phyloP scores from a whole-genome alignment of 2,113 vertebrate genomes.

The Micronisus gabar region DNA sequence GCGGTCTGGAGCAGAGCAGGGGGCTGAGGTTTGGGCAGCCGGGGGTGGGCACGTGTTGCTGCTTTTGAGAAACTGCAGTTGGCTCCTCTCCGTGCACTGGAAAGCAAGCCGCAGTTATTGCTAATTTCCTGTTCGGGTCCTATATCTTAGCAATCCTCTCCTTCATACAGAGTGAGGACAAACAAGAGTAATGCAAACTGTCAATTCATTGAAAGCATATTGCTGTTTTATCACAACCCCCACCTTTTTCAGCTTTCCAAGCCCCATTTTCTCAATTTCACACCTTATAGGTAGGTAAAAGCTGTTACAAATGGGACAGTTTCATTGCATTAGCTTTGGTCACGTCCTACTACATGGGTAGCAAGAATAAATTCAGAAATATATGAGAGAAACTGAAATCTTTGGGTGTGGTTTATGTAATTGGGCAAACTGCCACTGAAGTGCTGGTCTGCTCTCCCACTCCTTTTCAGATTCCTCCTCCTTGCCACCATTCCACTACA shows the following conservation, averaged over 20 bases:
- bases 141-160: neutral
- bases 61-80: neutral
- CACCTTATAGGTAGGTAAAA: neutral
- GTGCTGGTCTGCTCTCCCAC: neutral
- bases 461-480: neutral
- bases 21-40: neutral
- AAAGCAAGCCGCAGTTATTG: neutral
- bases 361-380: neutral
- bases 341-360: neutral
- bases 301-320: neutral
- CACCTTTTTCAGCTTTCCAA: neutral
- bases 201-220: neutral
- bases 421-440: neutral
- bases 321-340: neutral
- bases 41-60: neutral
- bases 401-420: neutral
- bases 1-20: neutral
- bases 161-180: neutral
- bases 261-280: neutral
- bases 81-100: neutral
- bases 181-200: neutral
- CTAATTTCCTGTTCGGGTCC: neutral
- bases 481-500: neutral
- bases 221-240: neutral
- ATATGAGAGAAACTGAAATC: conserved; percentile 24